Evolutionary conservation across 2,888 invertebrate species (phyloP).

Genomic region (Tinea trinotella): DNA sequence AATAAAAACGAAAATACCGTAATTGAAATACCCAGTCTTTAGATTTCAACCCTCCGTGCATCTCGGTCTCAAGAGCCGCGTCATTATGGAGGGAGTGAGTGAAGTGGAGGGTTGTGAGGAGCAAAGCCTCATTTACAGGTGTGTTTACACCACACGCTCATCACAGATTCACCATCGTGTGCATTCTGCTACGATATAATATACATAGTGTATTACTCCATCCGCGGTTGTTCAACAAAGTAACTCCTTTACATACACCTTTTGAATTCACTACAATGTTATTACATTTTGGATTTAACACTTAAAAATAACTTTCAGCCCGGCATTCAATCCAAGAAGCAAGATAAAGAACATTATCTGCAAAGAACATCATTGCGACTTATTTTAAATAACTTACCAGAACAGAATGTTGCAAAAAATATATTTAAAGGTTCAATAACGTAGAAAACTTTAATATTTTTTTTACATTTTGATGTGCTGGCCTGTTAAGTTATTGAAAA

Average conservation of each 20-base stretch:
- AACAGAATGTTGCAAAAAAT: too few relatives aligned
- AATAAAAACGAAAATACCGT: conserved; percentile 23
- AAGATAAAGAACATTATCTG: too few relatives aligned
- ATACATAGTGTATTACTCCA: background rate
- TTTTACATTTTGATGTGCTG: too few relatives aligned
- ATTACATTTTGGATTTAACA: too few relatives aligned
- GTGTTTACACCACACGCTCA: conserved; percentile 51
- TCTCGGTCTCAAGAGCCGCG: conserved; percentile 61
- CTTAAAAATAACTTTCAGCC: too few relatives aligned
- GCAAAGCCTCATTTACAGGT: conserved; percentile 47
- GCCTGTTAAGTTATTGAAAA: too few relatives aligned
- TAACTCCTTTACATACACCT: background rate
- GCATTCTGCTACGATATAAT: conserved; percentile 13
- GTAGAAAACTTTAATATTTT: too few relatives aligned
- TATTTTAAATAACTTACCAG: too few relatives aligned
- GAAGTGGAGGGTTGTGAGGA: conserved; percentile 26
- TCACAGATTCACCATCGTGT: conserved; percentile 27
- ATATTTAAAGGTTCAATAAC: too few relatives aligned
- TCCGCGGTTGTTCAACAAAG: background rate
- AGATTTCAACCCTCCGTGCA: conserved; percentile 32
- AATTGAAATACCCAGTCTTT: conserved; percentile 34
- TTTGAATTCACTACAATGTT: too few relatives aligned
- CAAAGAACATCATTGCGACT: too few relatives aligned
- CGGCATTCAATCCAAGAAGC: too few relatives aligned
- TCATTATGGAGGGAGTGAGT: conserved; percentile 54